Conservation (phyloP, 2,888 invertebrate species). For the Chaetogeoica ovagalla region DNA sequence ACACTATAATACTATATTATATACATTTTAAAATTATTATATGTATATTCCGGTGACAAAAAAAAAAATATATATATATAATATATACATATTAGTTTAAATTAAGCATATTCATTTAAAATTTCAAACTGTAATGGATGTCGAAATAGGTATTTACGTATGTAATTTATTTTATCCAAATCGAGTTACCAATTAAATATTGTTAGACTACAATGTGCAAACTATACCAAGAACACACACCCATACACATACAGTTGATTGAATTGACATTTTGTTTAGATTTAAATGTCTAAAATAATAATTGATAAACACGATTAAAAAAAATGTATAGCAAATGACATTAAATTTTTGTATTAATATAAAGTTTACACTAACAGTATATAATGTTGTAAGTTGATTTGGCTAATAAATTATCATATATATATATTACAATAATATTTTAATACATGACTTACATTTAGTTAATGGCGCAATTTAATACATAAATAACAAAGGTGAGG, state of each 20-base stretch:
- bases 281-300: too few species aligned
- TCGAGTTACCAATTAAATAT: slow-evolving; percentile 22
- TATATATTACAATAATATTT: too few species aligned
- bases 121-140: background rate
- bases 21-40: slow-evolving; percentile 18
- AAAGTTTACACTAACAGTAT: background rate
- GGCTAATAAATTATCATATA: background rate
- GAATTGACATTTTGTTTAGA: too few species aligned
- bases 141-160: background rate
- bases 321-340: background rate
- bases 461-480: too few species aligned
- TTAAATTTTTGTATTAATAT: background rate
- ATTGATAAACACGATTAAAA: background rate
- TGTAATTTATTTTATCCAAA: background rate
- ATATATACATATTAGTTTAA: background rate
- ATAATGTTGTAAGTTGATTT: background rate
- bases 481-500: too few species aligned
- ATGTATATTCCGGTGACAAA: slow-evolving; percentile 20
- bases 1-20: background rate
- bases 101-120: background rate
- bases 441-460: too few species aligned
- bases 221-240: background rate
- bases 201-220: slow-evolving; percentile 10
- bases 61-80: too few species aligned
- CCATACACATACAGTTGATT: too few species aligned